These are phyloP conservation scores for Agriotes lineatus DNA, from an alignment of 2,888 invertebrate species.

Conservation along the genomic window DNA sequence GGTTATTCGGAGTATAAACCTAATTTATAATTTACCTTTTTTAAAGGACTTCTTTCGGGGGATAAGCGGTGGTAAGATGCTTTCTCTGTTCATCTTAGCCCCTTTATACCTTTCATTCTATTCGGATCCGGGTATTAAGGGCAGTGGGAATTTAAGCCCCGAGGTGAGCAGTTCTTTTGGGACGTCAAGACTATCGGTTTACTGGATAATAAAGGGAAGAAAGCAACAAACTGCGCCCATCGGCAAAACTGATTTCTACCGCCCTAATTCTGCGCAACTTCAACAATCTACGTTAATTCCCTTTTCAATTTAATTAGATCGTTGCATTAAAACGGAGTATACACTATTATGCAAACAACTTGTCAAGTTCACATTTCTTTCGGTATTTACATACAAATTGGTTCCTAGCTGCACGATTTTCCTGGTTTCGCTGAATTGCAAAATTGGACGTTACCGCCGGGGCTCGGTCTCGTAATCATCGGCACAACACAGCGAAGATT, in stretches of 20 bases:
- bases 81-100: slow-evolving; percentile 2
- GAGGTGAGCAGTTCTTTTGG: slow-evolving; percentile 10
- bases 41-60: neutral
- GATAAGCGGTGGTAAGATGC: neutral
- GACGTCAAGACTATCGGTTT: slow-evolving; percentile 18
- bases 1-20: slow-evolving; percentile 16
- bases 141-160: slow-evolving; percentile 18
- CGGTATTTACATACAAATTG: slow-evolving; percentile 40
- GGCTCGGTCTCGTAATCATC: slow-evolving; percentile 13
- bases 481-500: neutral
- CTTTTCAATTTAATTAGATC: slow-evolving; percentile 35
- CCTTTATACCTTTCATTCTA: neutral
- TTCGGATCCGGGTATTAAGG: slow-evolving; percentile 5
- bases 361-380: slow-evolving; percentile 40
- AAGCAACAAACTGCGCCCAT: neutral
- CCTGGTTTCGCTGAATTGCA: slow-evolving; percentile 24
- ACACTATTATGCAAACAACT: slow-evolving; percentile 39
- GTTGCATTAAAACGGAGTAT: slow-evolving; percentile 30
- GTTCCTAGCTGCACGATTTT: slow-evolving; percentile 32
- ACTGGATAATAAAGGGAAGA: slow-evolving; percentile 15
- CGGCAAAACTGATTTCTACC: slow-evolving; percentile 17
- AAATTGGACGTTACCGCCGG: slow-evolving; percentile 26
- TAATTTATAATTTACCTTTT: slow-evolving; percentile 14
- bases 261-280: slow-evolving; percentile 10
- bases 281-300: slow-evolving; percentile 29